These are phyloP conservation scores for Rhadina sibilatrix DNA, from an alignment of 2,113 vertebrate genomes.

Conservation along the genomic window DNA sequence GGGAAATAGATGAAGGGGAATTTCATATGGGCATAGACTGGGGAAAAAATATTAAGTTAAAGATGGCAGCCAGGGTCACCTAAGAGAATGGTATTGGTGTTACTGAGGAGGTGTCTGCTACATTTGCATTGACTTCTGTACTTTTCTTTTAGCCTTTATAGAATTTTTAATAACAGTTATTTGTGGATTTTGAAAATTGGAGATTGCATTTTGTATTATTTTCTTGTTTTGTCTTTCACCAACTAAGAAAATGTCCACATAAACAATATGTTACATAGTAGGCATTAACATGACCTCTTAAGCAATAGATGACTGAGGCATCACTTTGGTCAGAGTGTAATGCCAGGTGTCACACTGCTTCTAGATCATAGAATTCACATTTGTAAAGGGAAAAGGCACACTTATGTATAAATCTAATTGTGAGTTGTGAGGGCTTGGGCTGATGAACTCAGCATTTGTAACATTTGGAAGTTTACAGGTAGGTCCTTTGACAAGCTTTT, in stretches of 20 bases:
- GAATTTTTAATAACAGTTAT: neutral
- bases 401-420: neutral
- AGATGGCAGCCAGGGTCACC: neutral
- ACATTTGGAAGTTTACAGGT: neutral
- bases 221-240: neutral
- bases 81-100: neutral
- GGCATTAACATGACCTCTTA: neutral
- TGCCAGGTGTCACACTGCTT: neutral
- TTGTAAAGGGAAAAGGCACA: neutral
- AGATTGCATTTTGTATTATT: neutral
- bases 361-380: neutral
- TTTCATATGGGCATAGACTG: neutral
- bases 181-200: neutral
- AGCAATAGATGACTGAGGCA: neutral
- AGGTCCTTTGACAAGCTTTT: neutral
- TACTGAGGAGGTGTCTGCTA: neutral
- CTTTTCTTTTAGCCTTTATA: neutral
- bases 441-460: neutral
- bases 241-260: neutral
- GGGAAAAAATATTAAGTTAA: neutral
- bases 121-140: neutral
- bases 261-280: neutral
- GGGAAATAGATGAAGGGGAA: neutral
- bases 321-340: neutral
- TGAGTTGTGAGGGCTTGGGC: neutral